Percentiles rank a stretch among this genome's conserved stretches.
These are phyloP conservation scores for Lathronympha strigana DNA, from an alignment of 2,888 invertebrate genomes.

Conservation along the genomic window DNA sequence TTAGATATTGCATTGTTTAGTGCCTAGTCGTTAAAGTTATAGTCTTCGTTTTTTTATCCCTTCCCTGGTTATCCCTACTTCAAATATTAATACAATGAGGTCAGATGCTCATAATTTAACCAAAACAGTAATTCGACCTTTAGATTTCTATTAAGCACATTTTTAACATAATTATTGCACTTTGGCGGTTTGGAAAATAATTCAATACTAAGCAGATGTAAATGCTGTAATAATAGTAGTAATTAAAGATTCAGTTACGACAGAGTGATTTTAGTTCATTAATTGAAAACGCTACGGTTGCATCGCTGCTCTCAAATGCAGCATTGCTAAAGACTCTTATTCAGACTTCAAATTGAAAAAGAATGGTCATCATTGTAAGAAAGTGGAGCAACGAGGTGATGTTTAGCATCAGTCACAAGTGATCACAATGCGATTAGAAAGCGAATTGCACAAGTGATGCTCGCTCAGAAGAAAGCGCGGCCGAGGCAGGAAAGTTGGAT, in stretches of 20 bases:
- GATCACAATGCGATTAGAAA: constrained; percentile 83
- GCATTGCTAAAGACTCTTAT: constrained; percentile 27
- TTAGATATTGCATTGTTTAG: constrained; percentile 23
- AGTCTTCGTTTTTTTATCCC: constrained; percentile 7
- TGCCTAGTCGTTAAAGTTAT: constrained; percentile 20
- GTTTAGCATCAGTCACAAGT: constrained; percentile 69
- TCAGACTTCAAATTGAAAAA: constrained; percentile 36
- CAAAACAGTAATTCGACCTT: background rate
- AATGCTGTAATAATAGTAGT: constrained; percentile 16
- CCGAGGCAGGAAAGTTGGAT: constrained; percentile 75
- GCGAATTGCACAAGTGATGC: constrained; percentile 77
- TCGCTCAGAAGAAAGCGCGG: constrained; percentile 78
- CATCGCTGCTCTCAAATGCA: constrained; percentile 2
- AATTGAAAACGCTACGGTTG: constrained; percentile 19
- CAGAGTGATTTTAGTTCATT: constrained; percentile 22
- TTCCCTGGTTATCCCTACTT: background rate
- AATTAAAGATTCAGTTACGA: constrained; percentile 24
- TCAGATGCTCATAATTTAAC: background rate
- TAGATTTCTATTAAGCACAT: background rate
- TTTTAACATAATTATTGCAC: constrained; percentile 3
- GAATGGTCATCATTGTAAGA: constrained; percentile 52
- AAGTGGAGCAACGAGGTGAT: constrained; percentile 72
- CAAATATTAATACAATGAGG: constrained; percentile 4
- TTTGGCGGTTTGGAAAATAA: background rate
- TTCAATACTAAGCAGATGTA: constrained; percentile 8